These are phyloP conservation scores for Melanotus villosus DNA, from an alignment of 2,888 invertebrate species.

Conservation along the genomic window DNA sequence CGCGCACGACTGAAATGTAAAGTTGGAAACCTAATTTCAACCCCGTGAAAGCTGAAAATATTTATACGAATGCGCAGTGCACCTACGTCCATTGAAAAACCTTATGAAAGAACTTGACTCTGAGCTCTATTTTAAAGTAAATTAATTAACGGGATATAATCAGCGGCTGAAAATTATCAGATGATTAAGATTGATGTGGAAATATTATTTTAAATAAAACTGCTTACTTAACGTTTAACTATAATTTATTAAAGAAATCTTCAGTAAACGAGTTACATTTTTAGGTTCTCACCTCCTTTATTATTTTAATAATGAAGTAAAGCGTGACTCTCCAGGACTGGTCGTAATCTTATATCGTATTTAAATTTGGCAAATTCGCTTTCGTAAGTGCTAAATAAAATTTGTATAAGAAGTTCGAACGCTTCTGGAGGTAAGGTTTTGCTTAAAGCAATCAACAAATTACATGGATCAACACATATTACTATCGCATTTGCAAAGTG, in stretches of 20 bases:
- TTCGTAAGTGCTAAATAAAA: slow-evolving; percentile 47
- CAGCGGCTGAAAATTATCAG: no score
- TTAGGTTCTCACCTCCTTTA: no score
- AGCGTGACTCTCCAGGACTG: background rate
- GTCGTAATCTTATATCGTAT: background rate
- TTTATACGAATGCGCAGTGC: slow-evolving; percentile 17
- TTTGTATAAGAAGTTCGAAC: slow-evolving; percentile 51
- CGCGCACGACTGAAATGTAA: slow-evolving; percentile 16
- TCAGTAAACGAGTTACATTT: no score
- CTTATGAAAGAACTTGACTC: background rate
- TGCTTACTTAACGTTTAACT: no score
- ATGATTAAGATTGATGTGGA: no score
- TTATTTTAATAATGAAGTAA: no score
- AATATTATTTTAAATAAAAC: no score
- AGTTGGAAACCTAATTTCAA: slow-evolving; percentile 1
- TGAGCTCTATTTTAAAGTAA: background rate
- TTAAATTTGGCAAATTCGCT: slow-evolving; percentile 10
- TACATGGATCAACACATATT: slow-evolving; percentile 53
- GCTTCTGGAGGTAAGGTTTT: slow-evolving; percentile 48
- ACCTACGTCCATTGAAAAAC: slow-evolving; percentile 1
- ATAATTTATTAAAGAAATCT: no score
- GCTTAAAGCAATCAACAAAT: slow-evolving; percentile 51
- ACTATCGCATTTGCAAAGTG: slow-evolving; percentile 57
- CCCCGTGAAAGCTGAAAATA: slow-evolving; percentile 3
- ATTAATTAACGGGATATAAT: background rate